A percentile compares a stretch with the other conserved stretches of the same genome.
Evolutionary conservation across 37 sponge, comb jelly and placozoan genomes (phyloP).

Genomic region (Bolinopsis microptera): DNA sequence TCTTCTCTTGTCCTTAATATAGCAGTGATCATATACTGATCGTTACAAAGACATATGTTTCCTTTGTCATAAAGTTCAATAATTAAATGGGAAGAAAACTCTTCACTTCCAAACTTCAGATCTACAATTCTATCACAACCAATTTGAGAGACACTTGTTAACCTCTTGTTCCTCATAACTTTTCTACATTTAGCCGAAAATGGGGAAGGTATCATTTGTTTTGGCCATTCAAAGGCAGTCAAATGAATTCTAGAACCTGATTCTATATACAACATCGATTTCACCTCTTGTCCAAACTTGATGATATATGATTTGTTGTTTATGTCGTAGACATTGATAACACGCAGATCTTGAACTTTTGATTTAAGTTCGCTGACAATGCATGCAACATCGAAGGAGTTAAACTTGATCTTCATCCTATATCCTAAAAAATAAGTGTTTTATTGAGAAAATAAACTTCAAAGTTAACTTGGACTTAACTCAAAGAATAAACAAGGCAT

Average conservation of each 20-base stretch:
- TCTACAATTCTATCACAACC: constrained; percentile 94
- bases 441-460: no score
- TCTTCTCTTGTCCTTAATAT: constrained; percentile 33
- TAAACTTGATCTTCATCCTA: constrained; percentile 65
- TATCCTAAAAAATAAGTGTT: no score
- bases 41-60: constrained; percentile 62
- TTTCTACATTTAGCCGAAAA: constrained; percentile 95
- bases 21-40: constrained; percentile 39
- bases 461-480: no score
- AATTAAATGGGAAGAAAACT: constrained; percentile 88
- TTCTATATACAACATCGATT: constrained; percentile 81
- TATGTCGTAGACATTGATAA: constrained; percentile 93
- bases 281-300: constrained; percentile 91
- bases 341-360: constrained; percentile 83
- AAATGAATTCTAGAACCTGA: constrained; percentile 91
- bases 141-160: constrained; percentile 79
- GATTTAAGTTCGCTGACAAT: constrained; percentile 64
- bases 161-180: constrained; percentile 79
- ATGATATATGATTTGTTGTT: constrained; percentile 94
- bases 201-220: constrained; percentile 88
- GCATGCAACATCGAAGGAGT: constrained; percentile 67
- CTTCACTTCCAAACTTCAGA: constrained; percentile 88
- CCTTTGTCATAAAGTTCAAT: constrained; percentile 96
- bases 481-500: no score
- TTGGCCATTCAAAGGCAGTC: constrained; percentile 98